Conservation (phyloP, 2,888 invertebrate genomes). For the Anoncus sp. region DNA sequence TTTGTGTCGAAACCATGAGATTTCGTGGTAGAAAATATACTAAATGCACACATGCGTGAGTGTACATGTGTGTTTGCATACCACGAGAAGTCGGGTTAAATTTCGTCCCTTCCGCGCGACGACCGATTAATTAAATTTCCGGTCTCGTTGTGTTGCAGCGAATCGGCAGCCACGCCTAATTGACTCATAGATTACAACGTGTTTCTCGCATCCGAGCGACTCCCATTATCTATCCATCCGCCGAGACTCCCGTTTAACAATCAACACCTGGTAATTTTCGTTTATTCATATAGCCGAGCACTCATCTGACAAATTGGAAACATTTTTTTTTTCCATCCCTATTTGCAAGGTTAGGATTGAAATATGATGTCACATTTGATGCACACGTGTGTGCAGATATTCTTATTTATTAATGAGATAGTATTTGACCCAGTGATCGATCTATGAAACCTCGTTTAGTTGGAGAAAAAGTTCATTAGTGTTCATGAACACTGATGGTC, state of each 20-base stretch:
- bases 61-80: slow-evolving; percentile 9
- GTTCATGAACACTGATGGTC: too few species aligned
- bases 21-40: slow-evolving; percentile 32
- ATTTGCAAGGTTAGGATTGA: slow-evolving; percentile 3
- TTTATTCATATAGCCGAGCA: not conserved
- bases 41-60: not conserved
- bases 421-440: too few species aligned
- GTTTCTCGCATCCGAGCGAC: slow-evolving; percentile 13
- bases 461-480: too few species aligned
- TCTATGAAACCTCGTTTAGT: too few species aligned
- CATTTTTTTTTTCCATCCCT: slow-evolving; percentile 1
- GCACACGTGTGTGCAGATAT: too few species aligned
- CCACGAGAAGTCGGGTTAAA: slow-evolving; percentile 47
- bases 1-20: slow-evolving; percentile 31
- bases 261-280: slow-evolving; percentile 52
- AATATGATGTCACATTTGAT: not conserved
- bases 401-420: too few species aligned
- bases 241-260: slow-evolving; percentile 36
- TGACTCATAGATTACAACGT: slow-evolving; percentile 61
- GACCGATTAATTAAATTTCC: slow-evolving; percentile 63
- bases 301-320: not conserved
- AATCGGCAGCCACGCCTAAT: slow-evolving; percentile 56
- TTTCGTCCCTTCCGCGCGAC: slow-evolving; percentile 32
- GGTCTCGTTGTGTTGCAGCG: slow-evolving; percentile 44
- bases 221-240: slow-evolving; percentile 50